Evolutionary conservation across 64 coral and sea anemone species (phyloP).

Genomic region (Pocillopora damicornis): DNA sequence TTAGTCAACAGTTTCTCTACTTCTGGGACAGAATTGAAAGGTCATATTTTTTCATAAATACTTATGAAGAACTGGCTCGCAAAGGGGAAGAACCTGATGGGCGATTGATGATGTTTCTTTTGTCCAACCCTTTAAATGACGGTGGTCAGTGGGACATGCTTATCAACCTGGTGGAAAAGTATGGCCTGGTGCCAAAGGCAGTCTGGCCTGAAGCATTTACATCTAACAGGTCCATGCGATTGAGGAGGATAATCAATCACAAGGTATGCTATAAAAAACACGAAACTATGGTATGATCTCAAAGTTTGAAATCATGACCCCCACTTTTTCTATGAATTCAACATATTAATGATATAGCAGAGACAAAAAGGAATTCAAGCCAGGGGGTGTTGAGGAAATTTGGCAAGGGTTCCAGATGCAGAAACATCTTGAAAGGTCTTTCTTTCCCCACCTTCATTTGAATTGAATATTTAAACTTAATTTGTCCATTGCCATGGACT

Average conservation of each 20-base stretch:
- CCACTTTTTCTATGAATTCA: too few relatives aligned
- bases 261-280: conserved; percentile 59
- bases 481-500: too few relatives aligned
- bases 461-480: too few relatives aligned
- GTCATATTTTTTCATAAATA: conserved; percentile 79
- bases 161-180: conserved; percentile 89
- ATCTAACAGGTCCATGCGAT: conserved; percentile 58
- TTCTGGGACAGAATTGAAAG: conserved; percentile 99
- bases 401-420: too few relatives aligned
- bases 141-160: conserved; percentile 99
- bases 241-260: conserved; percentile 82
- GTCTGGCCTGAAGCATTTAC: conserved; percentile 89
- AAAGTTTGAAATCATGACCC: too few relatives aligned
- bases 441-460: too few relatives aligned
- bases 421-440: too few relatives aligned
- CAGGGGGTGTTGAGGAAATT: too few relatives aligned
- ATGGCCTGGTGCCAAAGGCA: conserved; percentile 91
- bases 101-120: conserved; percentile 87
- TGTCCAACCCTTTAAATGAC: conserved; percentile 88
- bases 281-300: too few relatives aligned
- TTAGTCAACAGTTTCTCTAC: conserved; percentile 95
- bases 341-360: too few relatives aligned
- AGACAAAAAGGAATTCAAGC: too few relatives aligned
- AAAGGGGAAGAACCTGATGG: conserved; percentile 78
- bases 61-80: conserved; percentile 79